Conservation (phyloP, 2,888 invertebrate species). For the Herminia tarsipennalis region DNA sequence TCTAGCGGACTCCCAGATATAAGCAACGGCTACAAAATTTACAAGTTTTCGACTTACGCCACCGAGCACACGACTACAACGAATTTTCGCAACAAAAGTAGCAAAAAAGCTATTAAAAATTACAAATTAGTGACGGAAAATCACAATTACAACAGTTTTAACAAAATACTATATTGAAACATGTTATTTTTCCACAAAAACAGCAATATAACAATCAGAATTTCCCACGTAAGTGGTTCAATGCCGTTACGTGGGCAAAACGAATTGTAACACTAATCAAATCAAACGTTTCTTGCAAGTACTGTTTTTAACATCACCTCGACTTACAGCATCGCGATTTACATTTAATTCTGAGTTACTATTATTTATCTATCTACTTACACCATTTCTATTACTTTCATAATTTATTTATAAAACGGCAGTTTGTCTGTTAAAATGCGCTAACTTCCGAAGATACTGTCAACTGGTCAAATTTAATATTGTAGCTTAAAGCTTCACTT, state of each 20-base stretch:
- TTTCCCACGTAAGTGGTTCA: constrained; percentile 48
- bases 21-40: too few species aligned
- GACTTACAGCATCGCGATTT: not conserved
- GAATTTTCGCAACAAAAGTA: too few species aligned
- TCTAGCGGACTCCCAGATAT: too few species aligned
- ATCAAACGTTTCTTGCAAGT: constrained; percentile 3
- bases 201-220: constrained; percentile 6
- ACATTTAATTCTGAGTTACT: not conserved
- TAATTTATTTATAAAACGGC: too few species aligned
- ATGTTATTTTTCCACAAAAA: constrained; percentile 6
- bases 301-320: not conserved
- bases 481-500: too few species aligned
- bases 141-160: not conserved
- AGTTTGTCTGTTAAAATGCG: too few species aligned
- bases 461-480: too few species aligned
- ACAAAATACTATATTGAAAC: constrained; percentile 2
- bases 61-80: too few species aligned
- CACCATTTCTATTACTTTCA: too few species aligned
- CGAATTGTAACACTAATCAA: constrained; percentile 32
- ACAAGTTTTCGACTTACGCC: too few species aligned
- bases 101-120: not conserved
- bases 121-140: not conserved
- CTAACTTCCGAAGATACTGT: too few species aligned
- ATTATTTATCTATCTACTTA: not conserved
- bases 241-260: constrained; percentile 37